Evolutionary conservation across 2,113 vertebrate species (phyloP), one percentile per base, ranked within the genome.

Genomic region (Poeciliopsis prolifica): DNA sequence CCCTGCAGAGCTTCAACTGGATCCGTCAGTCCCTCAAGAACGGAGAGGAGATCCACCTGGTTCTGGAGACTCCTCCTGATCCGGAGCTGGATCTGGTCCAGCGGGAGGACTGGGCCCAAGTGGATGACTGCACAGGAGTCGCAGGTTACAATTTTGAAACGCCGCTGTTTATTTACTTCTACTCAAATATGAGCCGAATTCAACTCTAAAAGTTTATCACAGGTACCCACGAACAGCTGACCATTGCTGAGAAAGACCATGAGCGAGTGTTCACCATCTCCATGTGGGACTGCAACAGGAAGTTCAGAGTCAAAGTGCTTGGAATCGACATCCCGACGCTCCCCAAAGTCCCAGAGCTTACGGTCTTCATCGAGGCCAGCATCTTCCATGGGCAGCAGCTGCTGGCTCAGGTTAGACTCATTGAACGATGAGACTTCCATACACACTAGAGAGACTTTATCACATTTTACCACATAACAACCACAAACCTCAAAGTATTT

Each of bases 191-290:
- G 10, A 1, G 2, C 30, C 7, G 26, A 61, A 5, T 1, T 51
- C 22, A 1, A 61, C 28, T 62, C 22, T 11, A 19, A 1, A 48
- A 19, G 14, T 24, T 26, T 28, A 12, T 17, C n/a, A 1, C 75
- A 93, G 92, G 92, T 10, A 97, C 97, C 74, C 97, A 99, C 0
- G 98, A 99, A 84, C 97, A 99, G 78, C 65, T 99, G 82, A 99
- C 97, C n/a, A 96, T 99, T 72, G 94, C 97, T 0, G 97, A 96
- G 79, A 99, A 98, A 82, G 97, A 98, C 92, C 97, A 99, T 0
- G 98, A 99, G 58, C 96, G 95, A 8, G 96, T 99, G 40, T 98
- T 99, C 85, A 99, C 97, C n/a, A 95, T 99, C 89, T 99, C 98
- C 6, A 92, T 99, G 87, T 99, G 98, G 98, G 98, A 99, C 88